phyloP scores from a whole-genome alignment of 2,888 invertebrate species.

The Spialia ferax region DNA sequence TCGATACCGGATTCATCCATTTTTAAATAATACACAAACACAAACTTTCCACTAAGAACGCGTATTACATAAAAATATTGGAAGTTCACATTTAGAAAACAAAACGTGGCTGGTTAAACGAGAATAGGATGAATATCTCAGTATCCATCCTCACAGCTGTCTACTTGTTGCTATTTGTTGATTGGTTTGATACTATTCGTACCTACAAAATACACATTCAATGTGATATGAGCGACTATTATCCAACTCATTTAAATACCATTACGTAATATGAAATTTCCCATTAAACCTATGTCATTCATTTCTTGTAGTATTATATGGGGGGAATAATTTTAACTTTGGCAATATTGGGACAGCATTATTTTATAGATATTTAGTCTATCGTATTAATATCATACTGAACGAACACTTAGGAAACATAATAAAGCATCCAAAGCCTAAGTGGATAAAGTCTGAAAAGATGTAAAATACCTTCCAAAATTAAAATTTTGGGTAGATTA shows the following conservation, averaged over 20 bases:
- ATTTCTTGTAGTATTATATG: constrained; percentile 42
- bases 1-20: constrained; percentile 90
- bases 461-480: too few relatives aligned
- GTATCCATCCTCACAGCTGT: constrained; percentile 83
- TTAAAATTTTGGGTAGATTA: too few relatives aligned
- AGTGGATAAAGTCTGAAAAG: too few relatives aligned
- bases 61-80: constrained; percentile 56
- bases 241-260: constrained; percentile 56
- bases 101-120: constrained; percentile 64
- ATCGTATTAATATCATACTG: neutral
- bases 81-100: constrained; percentile 65
- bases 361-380: neutral
- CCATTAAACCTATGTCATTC: constrained; percentile 34
- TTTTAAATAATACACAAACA: constrained; percentile 70
- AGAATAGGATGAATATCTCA: constrained; percentile 65
- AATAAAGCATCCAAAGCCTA: too few relatives aligned
- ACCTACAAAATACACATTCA: constrained; percentile 58
- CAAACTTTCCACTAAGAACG: constrained; percentile 67
- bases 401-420: too few relatives aligned
- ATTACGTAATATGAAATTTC: constrained; percentile 26
- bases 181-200: constrained; percentile 29
- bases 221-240: constrained; percentile 67
- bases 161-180: constrained; percentile 77
- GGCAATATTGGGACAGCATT: constrained; percentile 41
- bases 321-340: constrained; percentile 42